A percentile compares a stretch with the other conserved stretches of the same genome.
Evolutionary conservation across 2,113 vertebrate species (phyloP).

Genomic region (Embiotoca jacksoni): DNA sequence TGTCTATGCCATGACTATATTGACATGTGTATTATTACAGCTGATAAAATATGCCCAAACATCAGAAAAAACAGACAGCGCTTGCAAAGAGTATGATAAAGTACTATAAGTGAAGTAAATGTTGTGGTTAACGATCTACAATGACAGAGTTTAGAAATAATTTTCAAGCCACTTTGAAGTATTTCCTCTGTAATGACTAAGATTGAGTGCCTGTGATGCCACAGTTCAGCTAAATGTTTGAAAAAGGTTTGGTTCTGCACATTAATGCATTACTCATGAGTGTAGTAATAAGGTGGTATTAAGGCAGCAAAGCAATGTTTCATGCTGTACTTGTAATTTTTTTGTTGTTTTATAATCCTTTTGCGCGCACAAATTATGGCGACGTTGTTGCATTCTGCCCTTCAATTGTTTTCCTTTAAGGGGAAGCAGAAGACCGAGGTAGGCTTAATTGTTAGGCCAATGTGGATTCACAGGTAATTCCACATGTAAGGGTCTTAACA

Average conservation of each 20-base stretch:
- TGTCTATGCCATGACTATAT: neutral
- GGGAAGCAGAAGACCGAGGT: no score
- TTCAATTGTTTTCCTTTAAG: neutral
- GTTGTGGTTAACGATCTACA: neutral
- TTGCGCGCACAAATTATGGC: neutral
- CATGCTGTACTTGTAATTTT: conserved; percentile 1
- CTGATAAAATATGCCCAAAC: conserved; percentile 2
- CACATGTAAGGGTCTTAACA: neutral
- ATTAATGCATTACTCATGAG: neutral
- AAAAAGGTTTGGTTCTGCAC: conserved; percentile 4
- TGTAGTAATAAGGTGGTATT: neutral
- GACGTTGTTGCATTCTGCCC: neutral
- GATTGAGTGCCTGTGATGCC: conserved; percentile 2
- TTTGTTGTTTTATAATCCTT: neutral
- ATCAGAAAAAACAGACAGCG: neutral
- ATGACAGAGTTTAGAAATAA: neutral
- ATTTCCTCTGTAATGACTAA: neutral
- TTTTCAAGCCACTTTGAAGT: conserved; percentile 1
- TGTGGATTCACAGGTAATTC: neutral
- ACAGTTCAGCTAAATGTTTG: conserved; percentile 1
- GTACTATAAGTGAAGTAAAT: neutral
- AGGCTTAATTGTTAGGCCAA: neutral
- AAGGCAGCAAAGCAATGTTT: neutral
- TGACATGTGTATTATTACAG: conserved; percentile 34
- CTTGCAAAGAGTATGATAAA: neutral